Base-by-base conservation (phyloP, 2,888 invertebrate genomes). In the Trileptium ribeirensis region DNA sequence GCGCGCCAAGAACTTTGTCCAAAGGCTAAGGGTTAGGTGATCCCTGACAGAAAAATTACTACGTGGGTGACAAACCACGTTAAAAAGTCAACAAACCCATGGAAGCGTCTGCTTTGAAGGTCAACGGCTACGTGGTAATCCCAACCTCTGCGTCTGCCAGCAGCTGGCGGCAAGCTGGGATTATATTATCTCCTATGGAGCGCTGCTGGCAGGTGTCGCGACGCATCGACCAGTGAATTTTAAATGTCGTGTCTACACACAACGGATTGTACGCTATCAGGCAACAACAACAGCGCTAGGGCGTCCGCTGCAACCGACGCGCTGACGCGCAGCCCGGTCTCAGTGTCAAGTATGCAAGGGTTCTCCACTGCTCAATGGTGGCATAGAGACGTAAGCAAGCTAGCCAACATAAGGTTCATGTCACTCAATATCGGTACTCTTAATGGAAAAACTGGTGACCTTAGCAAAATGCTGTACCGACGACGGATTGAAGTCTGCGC, bases 391-490 rank as follows among this genome's bases (percentile, higher is more conserved):
- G 31, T n/a, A 29, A 70, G 34, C 31, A 70, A 29, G 74, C 74
- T 34, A 29, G 34, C 31, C 74, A n/a, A 77, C 78, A 15, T 70
- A 29, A 3, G 74, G 31, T 31, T 70, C 74, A 34, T 34, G 31
- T 31, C 74, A n/a, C 74, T 70, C 74, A 70, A 70, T n/a, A 34
- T 70, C 74, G 74, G 74, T 15, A 70, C 74, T 15, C 31, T 70
- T 29, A 70, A 29, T n/a, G 74, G 15, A 3, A 29, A 34, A 29
- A n/a, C 31, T 15, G 34, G 74, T 34, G 34, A 70, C 31, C 29
- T 70, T 8, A n/a, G 3, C 29, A 70, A 70, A 34, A 29, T 31
- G 74, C 29, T 70, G 15, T n/a, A 31, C 29, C 74, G 74, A 8
- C 74, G 74, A 29, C 31, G 74, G 8, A 70, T 70, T n/a, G 74